Percentiles rank a stretch among this genome's conserved stretches.
phyloP scores from a whole-genome alignment of 2,888 invertebrate genomes.

The Andrena bicolor region DNA sequence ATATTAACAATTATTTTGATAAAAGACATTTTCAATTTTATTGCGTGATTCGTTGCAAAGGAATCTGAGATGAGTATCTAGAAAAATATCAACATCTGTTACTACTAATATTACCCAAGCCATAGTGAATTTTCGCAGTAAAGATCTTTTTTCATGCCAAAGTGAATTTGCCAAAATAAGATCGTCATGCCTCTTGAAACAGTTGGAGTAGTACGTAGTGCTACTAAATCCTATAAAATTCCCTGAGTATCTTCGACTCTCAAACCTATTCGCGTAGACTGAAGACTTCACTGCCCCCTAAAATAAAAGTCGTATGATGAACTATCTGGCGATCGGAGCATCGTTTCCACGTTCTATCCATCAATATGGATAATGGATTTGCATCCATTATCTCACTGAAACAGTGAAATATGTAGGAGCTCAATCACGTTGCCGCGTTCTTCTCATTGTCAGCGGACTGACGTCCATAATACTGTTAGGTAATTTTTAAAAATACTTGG shows the following conservation, averaged over 20 bases:
- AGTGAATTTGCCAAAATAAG: neutral
- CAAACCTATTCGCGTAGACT: neutral
- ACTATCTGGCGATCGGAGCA: neutral
- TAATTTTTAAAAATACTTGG: neutral
- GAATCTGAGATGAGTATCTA: too few species aligned
- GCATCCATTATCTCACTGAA: constrained; percentile 2
- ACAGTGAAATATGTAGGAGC: neutral
- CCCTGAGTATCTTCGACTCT: neutral
- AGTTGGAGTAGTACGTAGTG: neutral
- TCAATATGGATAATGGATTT: constrained; percentile 7
- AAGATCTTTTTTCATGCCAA: neutral
- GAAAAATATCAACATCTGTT: too few species aligned
- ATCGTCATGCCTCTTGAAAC: neutral
- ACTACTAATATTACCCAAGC: too few species aligned
- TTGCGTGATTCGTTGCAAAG: too few species aligned
- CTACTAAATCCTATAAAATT: neutral
- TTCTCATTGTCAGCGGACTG: neutral
- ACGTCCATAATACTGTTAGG: neutral
- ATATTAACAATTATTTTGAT: too few species aligned
- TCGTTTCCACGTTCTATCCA: neutral
- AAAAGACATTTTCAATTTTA: too few species aligned
- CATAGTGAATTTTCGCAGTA: too few species aligned
- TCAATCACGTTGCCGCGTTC: neutral
- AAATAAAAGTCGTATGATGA: constrained; percentile 1
- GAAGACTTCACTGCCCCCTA: neutral